Conservation (phyloP, 2,113 vertebrate species). For the Machaerirhynchus nigripectus region DNA sequence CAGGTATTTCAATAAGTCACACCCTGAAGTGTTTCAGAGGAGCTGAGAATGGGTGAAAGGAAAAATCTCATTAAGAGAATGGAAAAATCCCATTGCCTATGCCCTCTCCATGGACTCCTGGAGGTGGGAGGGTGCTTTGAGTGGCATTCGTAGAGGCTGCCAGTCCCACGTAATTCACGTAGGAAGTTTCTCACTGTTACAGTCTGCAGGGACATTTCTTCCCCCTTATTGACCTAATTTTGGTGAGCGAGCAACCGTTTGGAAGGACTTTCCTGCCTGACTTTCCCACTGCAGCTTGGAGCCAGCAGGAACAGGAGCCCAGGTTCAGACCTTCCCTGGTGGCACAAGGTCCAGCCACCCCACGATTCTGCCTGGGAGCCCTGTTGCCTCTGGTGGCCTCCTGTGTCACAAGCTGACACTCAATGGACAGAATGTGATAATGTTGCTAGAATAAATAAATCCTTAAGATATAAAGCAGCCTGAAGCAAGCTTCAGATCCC, state of each 20-base stretch:
- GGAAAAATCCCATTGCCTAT: constrained; percentile 8
- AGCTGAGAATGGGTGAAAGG: not conserved
- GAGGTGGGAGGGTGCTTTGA: constrained; percentile 14
- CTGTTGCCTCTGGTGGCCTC: not conserved
- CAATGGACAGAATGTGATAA: not conserved
- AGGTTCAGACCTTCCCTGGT: not conserved
- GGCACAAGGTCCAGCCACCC: not conserved
- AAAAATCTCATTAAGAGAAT: not conserved
- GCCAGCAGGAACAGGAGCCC: not conserved
- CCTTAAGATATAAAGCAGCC: not conserved
- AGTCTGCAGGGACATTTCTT: constrained; percentile 15
- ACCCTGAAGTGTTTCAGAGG: not conserved
- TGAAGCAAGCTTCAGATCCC: not conserved
- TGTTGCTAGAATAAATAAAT: not conserved
- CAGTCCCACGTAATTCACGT: constrained; percentile 2
- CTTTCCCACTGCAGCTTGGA: rapidly evolving
- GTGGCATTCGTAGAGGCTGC: not conserved
- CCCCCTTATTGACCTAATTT: constrained; percentile 49
- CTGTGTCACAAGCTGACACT: not conserved
- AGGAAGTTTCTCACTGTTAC: constrained; percentile 40
- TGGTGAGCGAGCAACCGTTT: not conserved
- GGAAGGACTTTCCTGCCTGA: constrained; percentile 6
- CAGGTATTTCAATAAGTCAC: not conserved
- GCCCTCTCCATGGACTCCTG: not conserved
- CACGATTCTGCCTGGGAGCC: rapidly evolving